Evolutionary conservation across 2,113 vertebrate genomes (phyloP).

Genomic region (Arothron firmamentum): DNA sequence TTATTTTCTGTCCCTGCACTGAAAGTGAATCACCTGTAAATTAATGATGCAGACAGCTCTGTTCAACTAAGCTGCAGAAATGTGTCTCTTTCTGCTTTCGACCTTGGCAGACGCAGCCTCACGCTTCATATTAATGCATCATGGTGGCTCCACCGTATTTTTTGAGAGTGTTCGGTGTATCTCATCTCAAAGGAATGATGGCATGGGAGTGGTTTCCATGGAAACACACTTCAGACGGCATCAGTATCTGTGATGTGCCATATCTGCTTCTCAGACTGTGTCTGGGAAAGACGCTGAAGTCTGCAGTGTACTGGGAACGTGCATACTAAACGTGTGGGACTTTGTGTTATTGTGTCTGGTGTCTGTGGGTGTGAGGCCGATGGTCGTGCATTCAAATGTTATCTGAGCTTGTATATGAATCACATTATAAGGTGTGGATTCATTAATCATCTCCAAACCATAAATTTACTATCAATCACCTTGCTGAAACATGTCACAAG

Average conservation of each 20-base stretch:
- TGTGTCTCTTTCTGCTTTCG: slow-evolving; percentile 5
- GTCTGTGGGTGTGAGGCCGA: background rate
- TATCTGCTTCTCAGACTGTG: slow-evolving; percentile 40
- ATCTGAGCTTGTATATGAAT: slow-evolving; percentile 11
- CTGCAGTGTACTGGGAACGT: slow-evolving; percentile 50
- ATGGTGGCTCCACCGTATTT: background rate
- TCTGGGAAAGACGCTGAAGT: slow-evolving; percentile 28
- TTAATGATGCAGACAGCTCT: background rate
- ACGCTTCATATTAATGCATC: slow-evolving; percentile 10
- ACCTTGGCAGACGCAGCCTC: slow-evolving; percentile 41
- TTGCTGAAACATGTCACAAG: too few relatives aligned
- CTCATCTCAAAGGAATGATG: slow-evolving; percentile 41
- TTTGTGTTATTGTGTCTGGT: slow-evolving; percentile 2
- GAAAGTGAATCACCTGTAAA: background rate
- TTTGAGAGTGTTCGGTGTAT: slow-evolving; percentile 16
- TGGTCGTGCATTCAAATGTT: background rate
- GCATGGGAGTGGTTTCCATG: slow-evolving; percentile 63
- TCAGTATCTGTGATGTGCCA: slow-evolving; percentile 21
- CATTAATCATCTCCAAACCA: too few relatives aligned
- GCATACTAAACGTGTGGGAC: slow-evolving; percentile 44
- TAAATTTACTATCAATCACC: too few relatives aligned
- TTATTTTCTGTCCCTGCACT: background rate
- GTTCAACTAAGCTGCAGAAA: background rate
- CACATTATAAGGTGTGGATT: slow-evolving; percentile 24
- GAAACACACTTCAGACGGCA: slow-evolving; percentile 58